phyloP scores from a whole-genome alignment of 2,888 invertebrate genomes.

The Thelaira solivaga region DNA sequence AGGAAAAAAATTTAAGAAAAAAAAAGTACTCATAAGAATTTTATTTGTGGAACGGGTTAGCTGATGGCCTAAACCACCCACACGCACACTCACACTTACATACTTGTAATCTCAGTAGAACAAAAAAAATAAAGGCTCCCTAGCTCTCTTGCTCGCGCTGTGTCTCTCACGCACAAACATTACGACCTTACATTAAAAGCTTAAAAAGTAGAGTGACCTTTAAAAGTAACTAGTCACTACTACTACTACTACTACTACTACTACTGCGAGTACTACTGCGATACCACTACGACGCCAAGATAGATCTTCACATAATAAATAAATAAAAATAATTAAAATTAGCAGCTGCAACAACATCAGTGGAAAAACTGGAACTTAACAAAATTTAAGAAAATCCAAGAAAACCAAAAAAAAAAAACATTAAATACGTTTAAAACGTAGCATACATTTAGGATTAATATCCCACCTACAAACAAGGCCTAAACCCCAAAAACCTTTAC shows the following conservation, averaged over 20 bases:
- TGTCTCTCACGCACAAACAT: neutral
- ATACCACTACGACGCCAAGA: neutral
- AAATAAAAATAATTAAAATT: neutral
- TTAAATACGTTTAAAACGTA: conserved; percentile 18
- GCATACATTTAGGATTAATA: conserved; percentile 26
- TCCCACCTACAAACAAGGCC: conserved; percentile 11
- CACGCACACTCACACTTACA: conserved; percentile 1
- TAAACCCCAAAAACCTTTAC: neutral
- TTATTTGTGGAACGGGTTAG: conserved; percentile 10
- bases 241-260: conserved; percentile 17
- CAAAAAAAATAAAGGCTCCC: neutral
- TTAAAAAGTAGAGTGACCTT: conserved; percentile 60
- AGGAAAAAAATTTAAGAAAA: conserved; percentile 20
- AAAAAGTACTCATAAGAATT: conserved; percentile 16
- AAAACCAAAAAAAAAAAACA: neutral
- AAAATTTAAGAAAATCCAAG: neutral
- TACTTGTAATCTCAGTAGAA: neutral
- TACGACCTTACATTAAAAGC: conserved; percentile 20
- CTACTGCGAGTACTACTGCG: neutral
- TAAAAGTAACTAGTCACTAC: conserved; percentile 59
- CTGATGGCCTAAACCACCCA: neutral
- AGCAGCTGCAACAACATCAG: neutral
- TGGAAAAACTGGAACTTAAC: conserved; percentile 15
- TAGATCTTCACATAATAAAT: no score
- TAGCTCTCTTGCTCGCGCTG: neutral